Percentiles rank a stretch among this genome's conserved stretches.
These are phyloP conservation scores for Mormyrops boulengeri DNA, from an alignment of 2,797 vertebrate genomes.

Conservation along the genomic window DNA sequence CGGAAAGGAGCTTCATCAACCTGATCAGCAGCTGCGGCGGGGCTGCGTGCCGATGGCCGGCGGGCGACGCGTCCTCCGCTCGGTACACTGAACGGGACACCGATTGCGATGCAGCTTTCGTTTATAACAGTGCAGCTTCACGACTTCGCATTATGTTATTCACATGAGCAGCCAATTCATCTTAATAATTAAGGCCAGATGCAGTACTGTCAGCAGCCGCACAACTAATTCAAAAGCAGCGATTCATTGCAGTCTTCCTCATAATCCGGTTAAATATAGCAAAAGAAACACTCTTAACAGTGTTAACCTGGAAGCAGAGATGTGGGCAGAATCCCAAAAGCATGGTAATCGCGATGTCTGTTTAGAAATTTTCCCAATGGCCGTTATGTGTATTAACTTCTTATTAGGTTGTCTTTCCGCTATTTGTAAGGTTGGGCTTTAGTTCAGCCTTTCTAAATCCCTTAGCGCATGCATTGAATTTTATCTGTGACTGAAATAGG, in stretches of 20 bases:
- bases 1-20: not conserved
- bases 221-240: not conserved
- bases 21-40: not conserved
- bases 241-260: not conserved
- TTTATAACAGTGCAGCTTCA: not conserved
- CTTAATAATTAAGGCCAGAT: not conserved
- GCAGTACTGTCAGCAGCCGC: not conserved
- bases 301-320: not conserved
- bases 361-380: not conserved
- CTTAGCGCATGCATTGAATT: not conserved
- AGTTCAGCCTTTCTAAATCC: not conserved
- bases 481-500: not conserved
- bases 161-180: not conserved
- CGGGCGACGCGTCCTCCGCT: not conserved
- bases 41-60: not conserved
- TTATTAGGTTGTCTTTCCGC: not conserved
- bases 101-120: not conserved
- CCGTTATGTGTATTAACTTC: not conserved
- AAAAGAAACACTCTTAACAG: not conserved
- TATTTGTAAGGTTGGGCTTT: not conserved
- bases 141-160: not conserved
- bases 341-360: not conserved
- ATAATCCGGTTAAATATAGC: not conserved
- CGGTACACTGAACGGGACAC: not conserved
- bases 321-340: not conserved